Conservation (phyloP, 2,888 invertebrate species). For the Tetrapedia diversipes region DNA sequence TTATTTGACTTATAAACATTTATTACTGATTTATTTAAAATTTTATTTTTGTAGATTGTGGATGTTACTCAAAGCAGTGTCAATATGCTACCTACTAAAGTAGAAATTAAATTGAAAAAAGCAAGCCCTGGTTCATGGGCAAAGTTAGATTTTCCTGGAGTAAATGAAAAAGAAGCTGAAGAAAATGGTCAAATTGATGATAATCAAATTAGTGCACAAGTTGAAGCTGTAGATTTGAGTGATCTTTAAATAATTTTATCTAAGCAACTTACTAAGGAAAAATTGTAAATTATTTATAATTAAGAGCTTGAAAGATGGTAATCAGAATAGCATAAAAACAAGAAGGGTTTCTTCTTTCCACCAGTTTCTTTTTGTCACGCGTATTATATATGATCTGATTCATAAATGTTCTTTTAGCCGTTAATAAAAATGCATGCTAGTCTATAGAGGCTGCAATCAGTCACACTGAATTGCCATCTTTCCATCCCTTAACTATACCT, state of each 20-base stretch:
- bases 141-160: slow-evolving; percentile 87
- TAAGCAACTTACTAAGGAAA: slow-evolving; percentile 8
- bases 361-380: no score
- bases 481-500: no score
- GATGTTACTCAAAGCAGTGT: slow-evolving; percentile 88
- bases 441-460: no score
- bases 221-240: slow-evolving; percentile 90
- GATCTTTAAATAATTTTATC: slow-evolving; percentile 84
- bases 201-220: slow-evolving; percentile 82
- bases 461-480: no score
- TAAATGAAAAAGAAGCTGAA: slow-evolving; percentile 54
- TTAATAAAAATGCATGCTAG: no score
- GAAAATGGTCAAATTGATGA: slow-evolving; percentile 79
- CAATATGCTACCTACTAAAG: slow-evolving; percentile 93
- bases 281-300: slow-evolving; percentile 22
- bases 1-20: slow-evolving; percentile 5
- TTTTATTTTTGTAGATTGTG: slow-evolving; percentile 87
- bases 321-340: no score
- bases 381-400: no score
- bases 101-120: slow-evolving; percentile 96
- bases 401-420: no score
- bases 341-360: no score
- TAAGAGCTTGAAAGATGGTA: no score
- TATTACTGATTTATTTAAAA: slow-evolving; percentile 28
- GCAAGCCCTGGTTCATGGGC: slow-evolving; percentile 93